A percentile compares a stretch with the other conserved stretches of the same genome.
Conservation (phyloP, 2,888 invertebrate species). For the Epistrophe eligans region DNA sequence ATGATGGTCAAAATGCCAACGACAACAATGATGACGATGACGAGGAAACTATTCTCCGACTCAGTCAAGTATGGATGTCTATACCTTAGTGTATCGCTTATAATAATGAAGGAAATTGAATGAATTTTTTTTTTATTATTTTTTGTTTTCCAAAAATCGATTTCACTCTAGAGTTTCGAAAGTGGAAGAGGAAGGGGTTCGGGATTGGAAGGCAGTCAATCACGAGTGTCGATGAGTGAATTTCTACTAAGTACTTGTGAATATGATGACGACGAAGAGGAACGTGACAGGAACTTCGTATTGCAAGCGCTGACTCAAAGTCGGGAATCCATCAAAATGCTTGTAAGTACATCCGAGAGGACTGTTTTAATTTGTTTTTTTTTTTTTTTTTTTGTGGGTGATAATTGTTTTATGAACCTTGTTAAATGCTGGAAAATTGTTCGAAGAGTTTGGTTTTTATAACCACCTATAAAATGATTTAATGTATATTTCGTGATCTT, state of each 20-base stretch:
- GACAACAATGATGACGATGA: slow-evolving; percentile 66
- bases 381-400: not conserved
- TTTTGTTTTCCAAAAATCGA: slow-evolving; percentile 20
- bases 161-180: slow-evolving; percentile 59
- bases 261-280: slow-evolving; percentile 76
- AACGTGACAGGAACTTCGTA: slow-evolving; percentile 77
- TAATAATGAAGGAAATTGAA: slow-evolving; percentile 58
- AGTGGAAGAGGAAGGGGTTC: slow-evolving; percentile 38
- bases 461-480: not conserved
- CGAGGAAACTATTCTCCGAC: slow-evolving; percentile 74
- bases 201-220: slow-evolving; percentile 21
- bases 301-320: slow-evolving; percentile 77
- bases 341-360: slow-evolving; percentile 69
- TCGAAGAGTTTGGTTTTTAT: not conserved
- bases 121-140: too few species aligned
- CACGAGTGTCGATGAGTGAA: slow-evolving; percentile 34
- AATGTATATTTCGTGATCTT: not conserved
- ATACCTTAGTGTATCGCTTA: not conserved
- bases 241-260: slow-evolving; percentile 41
- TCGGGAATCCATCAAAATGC: slow-evolving; percentile 75
- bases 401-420: slow-evolving; percentile 8
- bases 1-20: slow-evolving; percentile 33
- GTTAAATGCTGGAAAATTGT: not conserved
- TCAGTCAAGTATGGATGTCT: slow-evolving; percentile 68
- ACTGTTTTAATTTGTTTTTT: not conserved